Evolutionary conservation across 2,888 invertebrate genomes (phyloP).

Genomic region (Cephus pygmeus): DNA sequence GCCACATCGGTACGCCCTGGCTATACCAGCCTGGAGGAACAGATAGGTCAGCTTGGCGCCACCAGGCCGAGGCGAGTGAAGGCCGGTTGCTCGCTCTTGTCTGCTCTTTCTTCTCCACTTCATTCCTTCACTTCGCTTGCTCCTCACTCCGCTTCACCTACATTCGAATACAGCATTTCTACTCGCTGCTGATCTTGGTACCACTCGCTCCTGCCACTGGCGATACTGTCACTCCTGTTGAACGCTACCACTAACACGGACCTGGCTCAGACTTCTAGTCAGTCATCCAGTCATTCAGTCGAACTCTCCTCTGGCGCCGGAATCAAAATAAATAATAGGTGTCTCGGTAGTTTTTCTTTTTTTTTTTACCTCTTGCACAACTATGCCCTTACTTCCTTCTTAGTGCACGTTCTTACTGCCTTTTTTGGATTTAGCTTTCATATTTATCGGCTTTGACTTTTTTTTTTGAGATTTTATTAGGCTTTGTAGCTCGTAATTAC

Average conservation of each 20-base stretch:
- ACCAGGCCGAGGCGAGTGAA: conserved; percentile 47
- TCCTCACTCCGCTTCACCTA: neutral
- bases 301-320: neutral
- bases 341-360: neutral
- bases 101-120: conserved; percentile 33
- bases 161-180: neutral
- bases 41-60: conserved; percentile 58
- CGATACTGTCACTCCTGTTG: conserved; percentile 12
- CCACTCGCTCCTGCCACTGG: neutral
- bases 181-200: neutral
- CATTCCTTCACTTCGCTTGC: neutral
- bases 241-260: neutral
- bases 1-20: conserved; percentile 3
- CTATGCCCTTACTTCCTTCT: neutral
- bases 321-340: conserved; percentile 3
- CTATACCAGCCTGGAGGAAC: conserved; percentile 30
- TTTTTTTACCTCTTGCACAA: neutral
- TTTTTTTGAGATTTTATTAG: neutral
- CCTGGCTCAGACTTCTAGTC: neutral
- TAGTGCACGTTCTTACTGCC: neutral
- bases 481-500: neutral
- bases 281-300: neutral
- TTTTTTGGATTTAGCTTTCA: neutral
- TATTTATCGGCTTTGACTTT: neutral
- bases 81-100: conserved; percentile 41